Conservation (phyloP, 2,113 vertebrate genomes). For the Megalops atlanticus region DNA sequence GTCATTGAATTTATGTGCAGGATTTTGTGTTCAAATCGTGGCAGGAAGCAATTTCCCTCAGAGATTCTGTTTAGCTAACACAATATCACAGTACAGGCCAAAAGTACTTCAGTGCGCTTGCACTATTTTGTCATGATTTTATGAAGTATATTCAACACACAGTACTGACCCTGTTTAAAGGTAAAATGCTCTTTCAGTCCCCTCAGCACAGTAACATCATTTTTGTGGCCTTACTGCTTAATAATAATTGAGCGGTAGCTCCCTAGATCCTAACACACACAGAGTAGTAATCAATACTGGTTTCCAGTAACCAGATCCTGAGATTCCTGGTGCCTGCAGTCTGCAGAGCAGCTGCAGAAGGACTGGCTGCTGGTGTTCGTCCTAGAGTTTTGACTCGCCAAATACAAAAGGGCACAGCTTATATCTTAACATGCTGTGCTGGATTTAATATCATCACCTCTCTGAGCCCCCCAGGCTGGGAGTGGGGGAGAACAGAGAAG, state of each 20-base stretch:
- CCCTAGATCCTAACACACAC: neutral
- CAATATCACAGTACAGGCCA: too few relatives aligned
- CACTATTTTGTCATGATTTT: neutral
- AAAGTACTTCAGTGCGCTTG: too few relatives aligned
- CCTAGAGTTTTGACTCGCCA: neutral
- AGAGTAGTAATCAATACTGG: neutral
- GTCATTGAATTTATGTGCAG: neutral
- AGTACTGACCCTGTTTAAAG: neutral
- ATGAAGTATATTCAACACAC: neutral
- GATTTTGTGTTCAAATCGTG: neutral
- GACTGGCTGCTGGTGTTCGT: neutral
- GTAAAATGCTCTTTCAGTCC: neutral
- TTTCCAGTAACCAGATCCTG: neutral
- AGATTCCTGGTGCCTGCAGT: neutral
- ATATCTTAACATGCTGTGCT: neutral
- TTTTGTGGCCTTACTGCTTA: neutral
- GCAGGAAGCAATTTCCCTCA: neutral
- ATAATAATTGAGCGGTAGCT: neutral
- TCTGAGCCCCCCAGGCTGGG: neutral
- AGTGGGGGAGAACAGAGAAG: neutral
- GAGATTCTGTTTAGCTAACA: too few relatives aligned
- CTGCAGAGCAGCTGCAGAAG: neutral
- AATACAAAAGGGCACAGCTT: conserved; percentile 6
- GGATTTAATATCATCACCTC: neutral
- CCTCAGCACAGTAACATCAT: neutral